These are phyloP conservation scores for Antedon mediterranea DNA, from an alignment of 53 echinoderm and acorn worm species.

Conservation along the genomic window DNA sequence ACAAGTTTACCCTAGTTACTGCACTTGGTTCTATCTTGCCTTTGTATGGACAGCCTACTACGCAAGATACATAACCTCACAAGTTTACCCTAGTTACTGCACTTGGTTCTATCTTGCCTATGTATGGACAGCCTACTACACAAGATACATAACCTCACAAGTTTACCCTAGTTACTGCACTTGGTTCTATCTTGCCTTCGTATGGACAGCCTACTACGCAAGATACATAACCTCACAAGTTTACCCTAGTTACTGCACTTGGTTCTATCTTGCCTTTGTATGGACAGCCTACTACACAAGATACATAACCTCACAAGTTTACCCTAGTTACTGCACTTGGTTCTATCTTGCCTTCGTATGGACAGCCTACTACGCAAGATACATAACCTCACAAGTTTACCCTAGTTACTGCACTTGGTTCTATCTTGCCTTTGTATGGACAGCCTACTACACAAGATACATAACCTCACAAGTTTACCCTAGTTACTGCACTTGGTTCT, in stretches of 20 bases:
- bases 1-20: no score
- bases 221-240: conserved; percentile 78
- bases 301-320: conserved; percentile 77
- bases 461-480: conserved; percentile 73
- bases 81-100: no score
- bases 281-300: conserved; percentile 91
- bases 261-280: conserved; percentile 94
- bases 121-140: conserved; percentile 90
- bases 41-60: conserved; percentile 90
- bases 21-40: conserved; percentile 55
- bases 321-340: conserved; percentile 67
- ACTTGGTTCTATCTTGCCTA: conserved; percentile 57
- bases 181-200: conserved; percentile 65
- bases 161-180: conserved; percentile 56
- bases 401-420: conserved; percentile 57
- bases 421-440: conserved; percentile 72
- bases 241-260: conserved; percentile 69
- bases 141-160: conserved; percentile 48
- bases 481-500: no score
- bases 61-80: no score
- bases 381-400: no score
- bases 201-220: conserved; percentile 93
- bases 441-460: conserved; percentile 95
- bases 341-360: conserved; percentile 69
- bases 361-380: conserved; percentile 90